These are phyloP conservation scores for Lagopus leucura DNA, from an alignment of 2,113 vertebrate genomes.

Conservation along the genomic window DNA sequence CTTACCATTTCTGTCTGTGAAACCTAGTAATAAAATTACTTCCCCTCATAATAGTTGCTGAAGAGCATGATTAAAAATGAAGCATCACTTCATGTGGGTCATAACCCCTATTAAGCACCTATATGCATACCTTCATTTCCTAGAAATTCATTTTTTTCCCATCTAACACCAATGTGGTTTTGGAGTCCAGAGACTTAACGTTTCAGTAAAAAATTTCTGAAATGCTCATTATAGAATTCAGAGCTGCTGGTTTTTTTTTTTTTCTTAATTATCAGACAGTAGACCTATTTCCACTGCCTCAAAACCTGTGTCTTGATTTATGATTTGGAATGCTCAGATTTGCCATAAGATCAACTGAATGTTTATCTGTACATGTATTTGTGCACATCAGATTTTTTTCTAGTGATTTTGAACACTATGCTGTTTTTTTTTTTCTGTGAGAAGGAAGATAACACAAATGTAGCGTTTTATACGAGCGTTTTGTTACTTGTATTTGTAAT, in stretches of 20 bases:
- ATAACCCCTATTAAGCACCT: background rate
- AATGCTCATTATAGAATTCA: background rate
- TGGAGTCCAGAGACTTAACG: background rate
- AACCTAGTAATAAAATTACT: background rate
- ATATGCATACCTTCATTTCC: rapidly evolving
- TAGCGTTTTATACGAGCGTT: no score
- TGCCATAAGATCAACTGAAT: background rate
- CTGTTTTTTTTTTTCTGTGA: background rate
- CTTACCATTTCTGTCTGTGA: background rate
- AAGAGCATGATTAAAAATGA: background rate
- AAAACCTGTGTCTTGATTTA: background rate
- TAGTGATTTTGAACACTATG: background rate
- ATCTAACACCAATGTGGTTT: background rate
- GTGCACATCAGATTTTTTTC: background rate
- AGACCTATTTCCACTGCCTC: background rate
- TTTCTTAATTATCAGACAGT: background rate
- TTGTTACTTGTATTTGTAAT: background rate
- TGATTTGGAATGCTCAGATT: background rate
- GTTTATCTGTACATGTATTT: no score
- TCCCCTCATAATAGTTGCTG: background rate
- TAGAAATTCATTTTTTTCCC: background rate
- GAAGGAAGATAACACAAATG: background rate
- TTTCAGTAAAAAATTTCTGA: background rate
- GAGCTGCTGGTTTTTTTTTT: background rate
- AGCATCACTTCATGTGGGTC: background rate